Conservation (phyloP, 2,888 invertebrate genomes). For the Cartodere bifasciata region DNA sequence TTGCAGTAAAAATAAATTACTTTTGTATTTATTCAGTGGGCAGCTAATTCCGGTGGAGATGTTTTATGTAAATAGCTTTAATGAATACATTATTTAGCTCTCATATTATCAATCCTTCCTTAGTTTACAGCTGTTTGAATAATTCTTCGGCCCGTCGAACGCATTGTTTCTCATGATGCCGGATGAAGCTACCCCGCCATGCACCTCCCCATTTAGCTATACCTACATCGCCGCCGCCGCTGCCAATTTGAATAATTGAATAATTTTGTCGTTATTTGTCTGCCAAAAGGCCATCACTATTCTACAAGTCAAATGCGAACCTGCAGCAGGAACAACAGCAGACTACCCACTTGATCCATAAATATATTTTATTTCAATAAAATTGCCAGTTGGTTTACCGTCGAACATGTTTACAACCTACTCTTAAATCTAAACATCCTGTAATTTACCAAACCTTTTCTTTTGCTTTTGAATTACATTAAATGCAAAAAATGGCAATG, state of each 20-base stretch:
- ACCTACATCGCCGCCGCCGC: too few relatives aligned
- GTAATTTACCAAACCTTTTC: too few relatives aligned
- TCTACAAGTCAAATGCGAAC: constrained; percentile 23
- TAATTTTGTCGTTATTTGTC: constrained; percentile 30
- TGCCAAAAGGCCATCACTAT: constrained; percentile 25
- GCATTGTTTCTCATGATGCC: constrained; percentile 21
- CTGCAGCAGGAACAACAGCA: too few relatives aligned
- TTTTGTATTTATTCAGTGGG: constrained; percentile 32
- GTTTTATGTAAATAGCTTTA: constrained; percentile 31
- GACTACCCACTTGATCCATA: constrained; percentile 16
- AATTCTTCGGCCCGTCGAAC: constrained; percentile 25
- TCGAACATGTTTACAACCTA: constrained; percentile 14
- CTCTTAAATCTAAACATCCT: too few relatives aligned
- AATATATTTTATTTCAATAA: constrained; percentile 16
- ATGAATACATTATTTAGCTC: constrained; percentile 28
- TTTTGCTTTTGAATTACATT: too few relatives aligned
- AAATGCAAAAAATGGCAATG: too few relatives aligned
- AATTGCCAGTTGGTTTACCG: constrained; percentile 13
- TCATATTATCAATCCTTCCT: constrained; percentile 30
- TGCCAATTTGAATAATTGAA: constrained; percentile 31
- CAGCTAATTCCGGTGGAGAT: constrained; percentile 30
- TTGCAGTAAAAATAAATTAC: constrained; percentile 32
- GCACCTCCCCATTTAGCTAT: too few relatives aligned
- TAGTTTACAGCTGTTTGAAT: constrained; percentile 31
- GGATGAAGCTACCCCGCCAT: background rate